Percentiles rank a stretch among this genome's conserved stretches.
These are phyloP conservation scores for Montipora capricornis DNA, from an alignment of 64 coral and sea anemone species.

Conservation along the genomic window DNA sequence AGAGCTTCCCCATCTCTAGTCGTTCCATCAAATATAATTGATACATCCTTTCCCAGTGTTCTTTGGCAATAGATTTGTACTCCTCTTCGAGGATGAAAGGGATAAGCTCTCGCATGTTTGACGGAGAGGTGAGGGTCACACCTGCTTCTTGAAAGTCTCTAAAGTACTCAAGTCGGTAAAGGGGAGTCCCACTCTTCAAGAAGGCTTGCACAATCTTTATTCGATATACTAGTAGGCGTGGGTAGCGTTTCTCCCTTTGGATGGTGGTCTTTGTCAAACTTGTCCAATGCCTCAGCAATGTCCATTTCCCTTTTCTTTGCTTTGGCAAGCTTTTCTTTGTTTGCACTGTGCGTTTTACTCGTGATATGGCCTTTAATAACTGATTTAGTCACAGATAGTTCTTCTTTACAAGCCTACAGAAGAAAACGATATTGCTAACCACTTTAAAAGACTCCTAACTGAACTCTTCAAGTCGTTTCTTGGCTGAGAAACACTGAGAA, in stretches of 20 bases:
- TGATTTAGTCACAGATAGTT: constrained; percentile 7
- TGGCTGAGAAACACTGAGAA: neutral
- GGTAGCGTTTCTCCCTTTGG: too few species aligned
- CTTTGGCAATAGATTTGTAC: neutral
- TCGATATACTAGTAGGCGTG: constrained; percentile 24
- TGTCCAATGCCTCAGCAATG: neutral
- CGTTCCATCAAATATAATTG: too few species aligned
- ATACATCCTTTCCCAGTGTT: constrained; percentile 4
- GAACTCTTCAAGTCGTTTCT: neutral
- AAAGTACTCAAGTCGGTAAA: constrained; percentile 30
- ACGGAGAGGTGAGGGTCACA: too few species aligned
- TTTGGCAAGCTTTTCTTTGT: neutral
- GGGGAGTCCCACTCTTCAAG: constrained; percentile 19
- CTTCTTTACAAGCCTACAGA: constrained; percentile 28
- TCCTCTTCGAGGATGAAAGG: constrained; percentile 28
- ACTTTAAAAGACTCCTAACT: neutral
- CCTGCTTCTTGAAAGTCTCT: neutral
- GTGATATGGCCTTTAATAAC: neutral
- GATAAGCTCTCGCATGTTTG: too few species aligned
- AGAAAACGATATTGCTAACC: neutral
- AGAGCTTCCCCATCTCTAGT: too few species aligned
- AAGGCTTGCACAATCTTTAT: constrained; percentile 17
- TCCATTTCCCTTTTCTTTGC: too few species aligned
- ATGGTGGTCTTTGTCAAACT: too few species aligned
- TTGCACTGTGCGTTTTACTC: constrained; percentile 30